Evolutionary conservation across 2,888 invertebrate genomes (phyloP), one percentile per base, ranked within the genome.

Genomic region (Polydesmus complanatus): DNA sequence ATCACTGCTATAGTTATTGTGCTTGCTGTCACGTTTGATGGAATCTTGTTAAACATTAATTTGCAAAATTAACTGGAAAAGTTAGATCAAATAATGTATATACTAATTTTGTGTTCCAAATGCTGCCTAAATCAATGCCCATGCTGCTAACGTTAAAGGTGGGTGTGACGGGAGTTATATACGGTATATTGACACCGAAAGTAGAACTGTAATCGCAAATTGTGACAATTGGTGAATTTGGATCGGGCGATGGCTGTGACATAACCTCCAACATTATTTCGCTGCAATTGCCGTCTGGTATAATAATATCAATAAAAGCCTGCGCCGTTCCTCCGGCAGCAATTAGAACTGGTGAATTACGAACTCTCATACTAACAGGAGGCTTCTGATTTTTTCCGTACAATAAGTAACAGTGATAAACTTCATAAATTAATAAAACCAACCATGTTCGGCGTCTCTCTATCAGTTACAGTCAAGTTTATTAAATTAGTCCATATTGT

Each of bases 171-270:
- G 25, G 5, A 3, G 11, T 1, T 2, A 50, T 50, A 21, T 26
- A 58, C 14, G 58, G 58, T n/a, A 58, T 58, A 22, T 58, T 58
- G 21, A 26, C 58, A n/a, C 58, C 58, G 21, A 23, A 58, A 2
- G 22, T 5, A 25, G 22, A 25, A 19, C 3, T 50, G 8, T 23
- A 2, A n/a, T 21, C 58, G 19, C 58, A 58, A 23, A 58, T 26
- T 8, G 58, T 23, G 19, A 56, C 5, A 1, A 50, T 22, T n/a
- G 49, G 23, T 18, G 49, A 18, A 50, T 23, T 27, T 23, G 47
- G 50, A 27, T 19, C 58, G 19, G 3, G 2, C 5, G 5, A 14
- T 21, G 23, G 18, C 19, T 25, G 50, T 3, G 58, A 14, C 1
- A 50, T 23, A 22, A 56, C 56, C 19, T 58, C 58, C 11, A 58